A percentile compares a stretch with the other conserved stretches of the same genome.
Evolutionary conservation across 2,113 vertebrate genomes (phyloP).

Genomic region (Malurus elegans): DNA sequence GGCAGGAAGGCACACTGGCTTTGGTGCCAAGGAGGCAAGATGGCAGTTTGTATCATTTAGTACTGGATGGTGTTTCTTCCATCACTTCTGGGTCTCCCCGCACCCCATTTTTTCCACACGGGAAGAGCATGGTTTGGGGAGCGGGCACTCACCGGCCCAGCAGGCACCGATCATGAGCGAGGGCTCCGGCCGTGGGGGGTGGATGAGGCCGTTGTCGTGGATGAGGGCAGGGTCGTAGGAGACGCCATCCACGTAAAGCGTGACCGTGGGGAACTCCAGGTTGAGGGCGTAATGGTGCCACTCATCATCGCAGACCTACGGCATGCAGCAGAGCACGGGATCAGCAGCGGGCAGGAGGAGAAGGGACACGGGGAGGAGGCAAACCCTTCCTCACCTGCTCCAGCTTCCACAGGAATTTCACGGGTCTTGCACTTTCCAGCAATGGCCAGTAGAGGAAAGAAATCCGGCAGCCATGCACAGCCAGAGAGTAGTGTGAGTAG

Average conservation of each 20-base stretch:
- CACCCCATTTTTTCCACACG: too few species aligned
- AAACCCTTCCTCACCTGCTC: constrained; percentile 84
- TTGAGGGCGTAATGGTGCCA: constrained; percentile 98
- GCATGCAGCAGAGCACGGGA: neutral
- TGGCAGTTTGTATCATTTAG: neutral
- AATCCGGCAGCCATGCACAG: constrained; percentile 93
- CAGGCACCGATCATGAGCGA: constrained; percentile 92
- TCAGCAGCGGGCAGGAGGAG: neutral
- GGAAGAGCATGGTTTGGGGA: neutral
- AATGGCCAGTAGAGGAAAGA: constrained; percentile 96
- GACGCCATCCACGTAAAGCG: constrained; percentile 91
- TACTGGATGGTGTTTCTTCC: neutral
- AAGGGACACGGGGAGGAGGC: neutral
- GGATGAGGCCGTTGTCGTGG: constrained; percentile 94
- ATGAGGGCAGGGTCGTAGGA: constrained; percentile 97
- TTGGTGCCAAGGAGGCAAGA: neutral
- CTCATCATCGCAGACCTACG: constrained; percentile 91
- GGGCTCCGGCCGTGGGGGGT: constrained; percentile 82
- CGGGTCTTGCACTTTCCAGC: constrained; percentile 88
- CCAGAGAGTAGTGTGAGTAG: constrained; percentile 92
- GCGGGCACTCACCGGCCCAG: constrained; percentile 73
- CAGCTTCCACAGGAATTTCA: constrained; percentile 98
- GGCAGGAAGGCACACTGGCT: neutral
- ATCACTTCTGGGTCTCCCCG: neutral
- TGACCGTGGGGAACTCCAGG: constrained; percentile 93